Conservation (phyloP, 2,888 invertebrate genomes). For the Tachina grossa region DNA sequence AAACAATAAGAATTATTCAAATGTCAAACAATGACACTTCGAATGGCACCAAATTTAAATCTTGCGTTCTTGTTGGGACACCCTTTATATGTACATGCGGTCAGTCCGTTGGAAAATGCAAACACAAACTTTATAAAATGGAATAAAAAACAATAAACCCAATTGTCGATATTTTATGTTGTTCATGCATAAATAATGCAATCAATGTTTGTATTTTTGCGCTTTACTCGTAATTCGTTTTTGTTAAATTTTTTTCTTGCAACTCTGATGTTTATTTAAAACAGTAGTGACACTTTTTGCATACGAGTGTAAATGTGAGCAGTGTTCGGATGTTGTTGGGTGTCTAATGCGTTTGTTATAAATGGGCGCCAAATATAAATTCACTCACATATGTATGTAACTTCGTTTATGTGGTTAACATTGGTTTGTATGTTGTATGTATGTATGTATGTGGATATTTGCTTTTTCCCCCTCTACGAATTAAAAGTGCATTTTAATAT, state of each 20-base stretch:
- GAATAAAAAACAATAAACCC: not conserved
- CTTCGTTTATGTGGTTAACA: not conserved
- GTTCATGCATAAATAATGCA: slow-evolving; percentile 64
- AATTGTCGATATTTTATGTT: slow-evolving; percentile 47
- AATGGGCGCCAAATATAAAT: slow-evolving; percentile 46
- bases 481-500: not conserved
- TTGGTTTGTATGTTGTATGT: not conserved
- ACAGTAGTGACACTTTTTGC: slow-evolving; percentile 25
- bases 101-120: not conserved
- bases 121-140: slow-evolving; percentile 5
- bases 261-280: slow-evolving; percentile 41
- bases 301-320: not conserved
- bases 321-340: slow-evolving; percentile 16
- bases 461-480: no score
- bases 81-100: not conserved
- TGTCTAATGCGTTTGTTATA: slow-evolving; percentile 29
- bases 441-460: not conserved
- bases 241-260: slow-evolving; percentile 24
- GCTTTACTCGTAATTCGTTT: slow-evolving; percentile 30
- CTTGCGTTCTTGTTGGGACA: no score
- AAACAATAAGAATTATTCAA: no score
- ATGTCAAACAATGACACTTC: no score
- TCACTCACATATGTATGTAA: not conserved
- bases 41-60: no score
- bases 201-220: slow-evolving; percentile 48